Conservation (phyloP, 2,113 vertebrate genomes). For the Odocoileus virginianus region DNA sequence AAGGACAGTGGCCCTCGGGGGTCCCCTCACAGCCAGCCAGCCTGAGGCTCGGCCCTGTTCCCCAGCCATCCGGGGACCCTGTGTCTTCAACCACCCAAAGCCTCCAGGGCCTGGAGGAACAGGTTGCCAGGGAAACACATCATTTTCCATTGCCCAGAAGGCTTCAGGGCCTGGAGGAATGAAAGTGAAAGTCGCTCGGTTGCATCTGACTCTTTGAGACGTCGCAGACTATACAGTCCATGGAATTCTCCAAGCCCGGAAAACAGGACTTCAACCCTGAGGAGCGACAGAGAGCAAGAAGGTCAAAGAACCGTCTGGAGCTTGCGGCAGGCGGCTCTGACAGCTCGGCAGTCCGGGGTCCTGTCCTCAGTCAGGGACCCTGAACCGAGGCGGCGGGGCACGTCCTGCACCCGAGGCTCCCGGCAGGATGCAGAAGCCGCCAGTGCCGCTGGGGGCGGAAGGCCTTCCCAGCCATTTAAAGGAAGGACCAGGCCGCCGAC, state of each 20-base stretch:
- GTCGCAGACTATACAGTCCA: accelerated
- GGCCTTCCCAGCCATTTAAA: accelerated
- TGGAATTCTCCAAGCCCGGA: not conserved
- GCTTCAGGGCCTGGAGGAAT: not conserved
- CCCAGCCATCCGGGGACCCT: not conserved
- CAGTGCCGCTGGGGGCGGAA: not conserved
- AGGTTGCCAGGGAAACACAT: not conserved
- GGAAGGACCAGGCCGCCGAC: not conserved
- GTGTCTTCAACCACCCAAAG: not conserved
- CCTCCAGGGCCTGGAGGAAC: not conserved
- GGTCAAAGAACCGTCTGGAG: accelerated
- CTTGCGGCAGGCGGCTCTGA: not conserved
- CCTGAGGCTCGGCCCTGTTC: not conserved
- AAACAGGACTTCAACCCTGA: not conserved
- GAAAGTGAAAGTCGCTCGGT: not conserved
- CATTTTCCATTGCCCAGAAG: not conserved
- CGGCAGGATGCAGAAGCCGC: not conserved
- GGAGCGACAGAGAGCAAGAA: not conserved
- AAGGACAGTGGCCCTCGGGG: not conserved
- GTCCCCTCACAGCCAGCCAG: not conserved
- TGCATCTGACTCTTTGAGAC: not conserved
- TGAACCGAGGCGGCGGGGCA: not conserved
- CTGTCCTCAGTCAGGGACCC: not conserved
- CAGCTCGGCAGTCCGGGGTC: accelerated
- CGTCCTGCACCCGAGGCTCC: not conserved